Evolutionary conservation across 92 coral and sea anemone genomes (phyloP), one percentile per base, ranked within the genome.

Genomic region (Paramuricea clavata): DNA sequence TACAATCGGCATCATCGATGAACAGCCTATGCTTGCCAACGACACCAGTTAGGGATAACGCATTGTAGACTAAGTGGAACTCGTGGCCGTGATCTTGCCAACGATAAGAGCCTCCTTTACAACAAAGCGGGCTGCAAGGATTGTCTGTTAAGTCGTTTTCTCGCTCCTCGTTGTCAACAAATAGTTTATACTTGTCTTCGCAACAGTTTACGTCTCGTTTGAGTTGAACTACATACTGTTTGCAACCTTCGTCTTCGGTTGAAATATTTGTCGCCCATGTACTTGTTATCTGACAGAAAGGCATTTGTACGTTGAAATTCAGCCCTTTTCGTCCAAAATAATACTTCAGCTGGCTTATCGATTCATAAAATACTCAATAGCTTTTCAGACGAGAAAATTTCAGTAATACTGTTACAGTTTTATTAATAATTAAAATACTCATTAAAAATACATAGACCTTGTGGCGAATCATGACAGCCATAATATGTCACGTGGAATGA

Each of bases 111-210:
- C 97, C 98, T 30, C 98, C 95, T 25, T 83, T 49, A 79, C 94
- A 95, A 19, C 98, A 95, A 12, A 95, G 88, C 1, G 98, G 98
- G 44, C 98, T 95, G 61, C 98, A 95, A 1, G 97, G 94, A 41
- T 95, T 95, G 91, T 89, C 94, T 22, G 89, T 85, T 73, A 95
- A 81, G 47, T 92, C 92, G 70, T 84, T 86, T 31, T 95, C 97
- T 12, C 72, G 49, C 68, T 87, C 93, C 33, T 82, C 87, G 35
- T 89, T 91, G 57, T 95, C 94, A 12, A 93, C 97, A 76, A 92
- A 92, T 83, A 95, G 74, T 27, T 89, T 89, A 83, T 92, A 94
- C 17, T 85, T 89, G 83, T 95, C 97, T 30, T 91, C 81, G 16
- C 90, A 69, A 43, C 94, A 90, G 54, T 92, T 93, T 16, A 90